A percentile compares a stretch with the other conserved stretches of the same genome.
phyloP scores from a whole-genome alignment of 2,888 invertebrate genomes.

The Caenorhabditis sp. region DNA sequence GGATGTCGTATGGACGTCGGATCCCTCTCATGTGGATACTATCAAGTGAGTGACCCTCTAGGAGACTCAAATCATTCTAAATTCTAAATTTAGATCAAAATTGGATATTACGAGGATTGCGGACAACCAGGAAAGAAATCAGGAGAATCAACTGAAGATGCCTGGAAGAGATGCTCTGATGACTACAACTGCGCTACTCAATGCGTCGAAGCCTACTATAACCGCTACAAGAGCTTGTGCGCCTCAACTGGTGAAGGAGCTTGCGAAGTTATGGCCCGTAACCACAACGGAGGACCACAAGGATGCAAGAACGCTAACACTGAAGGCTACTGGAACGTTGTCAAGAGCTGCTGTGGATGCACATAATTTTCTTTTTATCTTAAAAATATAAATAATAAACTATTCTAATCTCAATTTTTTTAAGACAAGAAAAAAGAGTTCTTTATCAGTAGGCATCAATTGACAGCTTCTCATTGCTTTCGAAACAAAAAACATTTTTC shows the following conservation, averaged over 20 bases:
- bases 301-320: slow-evolving; percentile 61
- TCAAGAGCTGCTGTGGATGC: slow-evolving; percentile 56
- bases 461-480: not conserved
- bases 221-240: slow-evolving; percentile 55
- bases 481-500: too few relatives aligned
- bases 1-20: slow-evolving; percentile 65
- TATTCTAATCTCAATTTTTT: not conserved
- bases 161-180: slow-evolving; percentile 53
- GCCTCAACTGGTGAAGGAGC: slow-evolving; percentile 46
- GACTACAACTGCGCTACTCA: slow-evolving; percentile 46
- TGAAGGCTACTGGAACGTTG: slow-evolving; percentile 60
- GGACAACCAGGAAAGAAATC: slow-evolving; percentile 46
- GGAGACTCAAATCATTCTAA: too few relatives aligned
- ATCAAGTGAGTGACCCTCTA: slow-evolving; percentile 54
- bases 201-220: slow-evolving; percentile 55
- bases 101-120: slow-evolving; percentile 69
- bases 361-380: slow-evolving; percentile 31
- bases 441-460: not conserved
- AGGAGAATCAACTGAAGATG: slow-evolving; percentile 42
- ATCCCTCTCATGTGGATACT: slow-evolving; percentile 65
- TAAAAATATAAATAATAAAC: slow-evolving; percentile 2
- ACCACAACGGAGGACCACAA: slow-evolving; percentile 62
- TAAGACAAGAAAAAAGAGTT: not conserved
- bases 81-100: slow-evolving; percentile 69
- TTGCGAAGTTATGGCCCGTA: slow-evolving; percentile 53